Evolutionary conservation across 2,797 vertebrate genomes (phyloP), one percentile per base, ranked within the genome.

Genomic region (Labeo calbasu): DNA sequence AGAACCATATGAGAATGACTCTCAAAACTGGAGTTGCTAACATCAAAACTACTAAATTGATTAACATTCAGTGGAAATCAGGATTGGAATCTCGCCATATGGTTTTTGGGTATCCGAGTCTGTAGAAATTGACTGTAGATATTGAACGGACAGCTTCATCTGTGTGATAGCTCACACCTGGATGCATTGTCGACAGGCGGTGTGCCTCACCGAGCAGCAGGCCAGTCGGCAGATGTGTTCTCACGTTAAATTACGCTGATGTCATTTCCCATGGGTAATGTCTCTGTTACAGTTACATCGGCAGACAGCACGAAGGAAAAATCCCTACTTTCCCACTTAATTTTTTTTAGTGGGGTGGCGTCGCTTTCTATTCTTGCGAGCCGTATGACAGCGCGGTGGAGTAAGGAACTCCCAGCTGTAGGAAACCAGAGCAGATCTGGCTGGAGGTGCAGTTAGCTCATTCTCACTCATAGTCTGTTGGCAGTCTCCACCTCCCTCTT

Each of bases 361-460:
- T 81, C 69, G 3, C 77, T 72, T 70, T 79, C 71, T 86, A 65
- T 84, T 88, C 71, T 71, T 76, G 77, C 23, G n/a, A 82, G 69
- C 81, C 57, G 65, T 84, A 11, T 87, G 81, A 87, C 86, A 91
- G 89, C 90, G 89, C 88, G 90, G 90, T 89, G 86, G 78, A 69
- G 84, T 92, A 90, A 91, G 88, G 86, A 77, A 77, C 23, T 84
- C 91, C 88, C 93, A 94, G 90, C 92, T 93, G 92, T 70, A 77
- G 87, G 86, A 79, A 88, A 73, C 51, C 66, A 57, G 32, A 70
- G 14, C 21, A 59, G 36, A 70, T 83, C 85, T 83, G 85, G 87
- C 83, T 88, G 48, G 81, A 88, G 85, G 77, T 84, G 82, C 61
- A 77, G 73, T 88, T 81, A 79, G 75, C 73, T 89, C 72, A 85